Conservation (phyloP, 2,797 vertebrate genomes). For the Rhyacichthys aspro region DNA sequence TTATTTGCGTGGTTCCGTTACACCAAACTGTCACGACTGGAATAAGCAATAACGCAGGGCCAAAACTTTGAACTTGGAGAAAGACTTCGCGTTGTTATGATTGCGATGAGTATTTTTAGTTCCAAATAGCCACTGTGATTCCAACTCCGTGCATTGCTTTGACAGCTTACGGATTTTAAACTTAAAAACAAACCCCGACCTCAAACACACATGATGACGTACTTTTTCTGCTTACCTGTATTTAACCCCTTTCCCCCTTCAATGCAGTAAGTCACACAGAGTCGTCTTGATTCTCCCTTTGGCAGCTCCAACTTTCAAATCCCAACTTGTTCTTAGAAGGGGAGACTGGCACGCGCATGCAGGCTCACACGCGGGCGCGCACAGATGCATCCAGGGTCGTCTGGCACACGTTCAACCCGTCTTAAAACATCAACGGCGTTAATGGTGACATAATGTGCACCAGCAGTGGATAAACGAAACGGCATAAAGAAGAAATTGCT, state of each 20-base stretch:
- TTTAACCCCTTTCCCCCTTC: not conserved
- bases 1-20: not conserved
- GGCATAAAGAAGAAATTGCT: no score
- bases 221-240: slow-evolving; percentile 12
- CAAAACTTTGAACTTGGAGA: not conserved
- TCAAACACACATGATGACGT: no score
- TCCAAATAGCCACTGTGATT: not conserved
- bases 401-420: not conserved
- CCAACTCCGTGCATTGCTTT: not conserved
- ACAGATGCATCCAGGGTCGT: not conserved
- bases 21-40: not conserved
- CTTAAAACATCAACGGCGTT: not conserved
- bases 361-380: not conserved
- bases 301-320: slow-evolving; percentile 43
- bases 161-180: not conserved
- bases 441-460: not conserved
- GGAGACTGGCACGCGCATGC: slow-evolving; percentile 14
- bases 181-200: no score
- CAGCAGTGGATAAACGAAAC: not conserved
- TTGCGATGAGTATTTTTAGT: no score
- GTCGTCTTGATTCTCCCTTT: not conserved
- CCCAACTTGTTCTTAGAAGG: slow-evolving; percentile 14
- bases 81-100: no score
- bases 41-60: fast-evolving
- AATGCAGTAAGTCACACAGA: not conserved